Percentiles rank a stretch among this genome's conserved stretches.
Conservation (phyloP, 2,113 vertebrate genomes). For the Ariopsis seemanni region DNA sequence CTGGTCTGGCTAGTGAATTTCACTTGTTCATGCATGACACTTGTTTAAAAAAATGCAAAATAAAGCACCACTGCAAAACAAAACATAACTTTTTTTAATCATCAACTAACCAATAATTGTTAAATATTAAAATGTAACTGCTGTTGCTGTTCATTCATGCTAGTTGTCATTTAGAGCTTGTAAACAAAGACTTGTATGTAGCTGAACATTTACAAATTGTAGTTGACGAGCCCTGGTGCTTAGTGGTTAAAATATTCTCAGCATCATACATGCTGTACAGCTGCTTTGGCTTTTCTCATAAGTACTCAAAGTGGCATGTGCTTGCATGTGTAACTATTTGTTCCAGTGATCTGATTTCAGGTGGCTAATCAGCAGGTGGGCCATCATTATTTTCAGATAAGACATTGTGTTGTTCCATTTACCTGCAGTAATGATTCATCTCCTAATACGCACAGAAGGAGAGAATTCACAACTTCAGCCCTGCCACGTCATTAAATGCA, state of each 20-base stretch:
- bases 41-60: background rate
- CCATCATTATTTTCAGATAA: slow-evolving; percentile 30
- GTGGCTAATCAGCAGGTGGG: slow-evolving; percentile 43
- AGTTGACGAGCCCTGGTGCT: background rate
- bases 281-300: background rate
- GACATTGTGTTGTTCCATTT: slow-evolving; percentile 24
- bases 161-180: background rate
- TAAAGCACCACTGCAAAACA: background rate
- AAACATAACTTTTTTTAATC: background rate
- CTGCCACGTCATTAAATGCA: background rate
- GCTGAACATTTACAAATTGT: background rate
- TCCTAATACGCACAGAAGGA: background rate
- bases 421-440: slow-evolving; percentile 2
- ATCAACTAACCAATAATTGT: background rate
- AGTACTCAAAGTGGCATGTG: background rate
- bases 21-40: background rate
- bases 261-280: background rate
- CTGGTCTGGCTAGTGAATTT: background rate
- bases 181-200: background rate
- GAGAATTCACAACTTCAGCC: background rate
- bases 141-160: background rate
- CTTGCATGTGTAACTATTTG: slow-evolving; percentile 21
- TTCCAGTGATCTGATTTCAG: slow-evolving; percentile 25
- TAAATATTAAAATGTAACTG: background rate
- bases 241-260: background rate